Evolutionary conservation across 1,140 invertebrate genomes (phyloP).

Genomic region (Heliothis subflexa): DNA sequence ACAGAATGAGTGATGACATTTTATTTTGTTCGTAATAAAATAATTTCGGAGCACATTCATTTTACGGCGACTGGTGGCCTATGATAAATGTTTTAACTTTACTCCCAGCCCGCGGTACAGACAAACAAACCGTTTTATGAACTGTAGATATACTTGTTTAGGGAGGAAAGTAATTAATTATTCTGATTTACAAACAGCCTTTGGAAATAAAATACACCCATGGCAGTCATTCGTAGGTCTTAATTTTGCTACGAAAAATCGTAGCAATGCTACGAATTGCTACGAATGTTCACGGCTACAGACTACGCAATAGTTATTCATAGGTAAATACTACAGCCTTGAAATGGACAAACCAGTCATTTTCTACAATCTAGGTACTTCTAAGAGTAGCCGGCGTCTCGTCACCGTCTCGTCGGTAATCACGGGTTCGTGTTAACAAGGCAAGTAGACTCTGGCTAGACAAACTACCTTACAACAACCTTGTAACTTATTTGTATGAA

Average conservation of each 20-base stretch:
- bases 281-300: not conserved
- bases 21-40: conserved; percentile 19
- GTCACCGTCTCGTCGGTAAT: too few relatives aligned
- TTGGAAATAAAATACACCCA: too few relatives aligned
- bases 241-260: not conserved
- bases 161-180: conserved; percentile 12
- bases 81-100: conserved; percentile 31
- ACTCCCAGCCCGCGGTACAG: not conserved
- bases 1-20: conserved; percentile 7
- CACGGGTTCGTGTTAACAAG: too few relatives aligned
- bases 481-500: too few relatives aligned
- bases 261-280: not conserved
- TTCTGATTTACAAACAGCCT: conserved; percentile 21
- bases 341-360: too few relatives aligned
- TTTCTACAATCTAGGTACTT: too few relatives aligned
- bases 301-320: not conserved
- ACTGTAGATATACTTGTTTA: conserved; percentile 5
- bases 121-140: conserved; percentile 19
- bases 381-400: too few relatives aligned
- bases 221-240: not conserved
- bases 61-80: conserved; percentile 1
- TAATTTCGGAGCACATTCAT: not conserved
- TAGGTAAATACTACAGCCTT: too few relatives aligned
- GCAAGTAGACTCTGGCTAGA: too few relatives aligned
- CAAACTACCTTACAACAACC: too few relatives aligned